Conservation (phyloP, 2,888 invertebrate species). For the Sipha maydis region DNA sequence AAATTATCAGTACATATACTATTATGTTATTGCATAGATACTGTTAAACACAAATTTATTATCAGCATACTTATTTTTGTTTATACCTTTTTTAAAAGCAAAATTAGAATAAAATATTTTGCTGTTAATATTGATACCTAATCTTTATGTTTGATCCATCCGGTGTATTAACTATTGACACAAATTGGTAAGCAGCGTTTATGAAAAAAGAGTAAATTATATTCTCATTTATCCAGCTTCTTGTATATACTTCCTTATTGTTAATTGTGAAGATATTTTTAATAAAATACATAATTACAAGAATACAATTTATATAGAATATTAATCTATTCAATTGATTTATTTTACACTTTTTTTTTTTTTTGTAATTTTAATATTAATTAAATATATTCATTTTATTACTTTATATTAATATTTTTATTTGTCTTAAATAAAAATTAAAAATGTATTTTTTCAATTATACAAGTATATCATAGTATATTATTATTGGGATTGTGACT, state of each 20-base stretch:
- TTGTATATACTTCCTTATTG: conserved; percentile 44
- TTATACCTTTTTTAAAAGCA: conserved; percentile 14
- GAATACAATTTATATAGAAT: conserved; percentile 41
- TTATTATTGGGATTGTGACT: not conserved
- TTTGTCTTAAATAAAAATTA: not conserved
- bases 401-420: conserved; percentile 2
- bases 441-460: not conserved
- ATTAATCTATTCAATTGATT: conserved; percentile 27
- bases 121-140: conserved; percentile 13
- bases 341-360: conserved; percentile 40
- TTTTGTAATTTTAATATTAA: conserved; percentile 39
- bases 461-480: not conserved
- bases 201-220: conserved; percentile 17
- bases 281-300: conserved; percentile 37
- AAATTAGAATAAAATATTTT: conserved; percentile 43
- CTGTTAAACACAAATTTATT: conserved; percentile 53
- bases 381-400: conserved; percentile 43
- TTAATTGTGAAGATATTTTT: conserved; percentile 41
- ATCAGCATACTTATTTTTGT: conserved; percentile 32
- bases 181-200: conserved; percentile 19
- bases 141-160: conserved; percentile 4
- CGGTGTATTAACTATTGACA: conserved; percentile 6
- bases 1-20: conserved; percentile 27
- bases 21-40: conserved; percentile 47
- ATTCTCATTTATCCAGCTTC: conserved; percentile 33